Percentiles rank a stretch among this genome's conserved stretches.
These are phyloP conservation scores for Sandelia bainsii DNA, from an alignment of 2,797 vertebrate species.

Conservation along the genomic window DNA sequence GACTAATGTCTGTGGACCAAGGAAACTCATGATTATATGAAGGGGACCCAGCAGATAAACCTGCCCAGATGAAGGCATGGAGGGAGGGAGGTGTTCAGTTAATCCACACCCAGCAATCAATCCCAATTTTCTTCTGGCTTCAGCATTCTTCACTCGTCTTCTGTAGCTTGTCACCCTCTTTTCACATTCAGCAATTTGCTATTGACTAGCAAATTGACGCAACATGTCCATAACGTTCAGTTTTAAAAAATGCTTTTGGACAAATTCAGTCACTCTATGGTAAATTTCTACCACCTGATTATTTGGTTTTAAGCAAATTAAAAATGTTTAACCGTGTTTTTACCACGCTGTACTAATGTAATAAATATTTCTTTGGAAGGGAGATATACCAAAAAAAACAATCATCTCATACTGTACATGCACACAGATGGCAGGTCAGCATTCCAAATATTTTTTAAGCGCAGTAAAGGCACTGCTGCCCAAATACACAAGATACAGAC, in stretches of 20 bases:
- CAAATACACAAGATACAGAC: slow-evolving; percentile 68
- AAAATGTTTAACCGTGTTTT: slow-evolving; percentile 51
- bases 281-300: slow-evolving; percentile 61
- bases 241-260: slow-evolving; percentile 48
- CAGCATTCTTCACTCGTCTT: slow-evolving; percentile 57
- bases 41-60: slow-evolving; percentile 74
- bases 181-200: slow-evolving; percentile 56
- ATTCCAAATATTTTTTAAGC: slow-evolving; percentile 71
- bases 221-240: slow-evolving; percentile 39
- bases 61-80: slow-evolving; percentile 51
- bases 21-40: slow-evolving; percentile 80
- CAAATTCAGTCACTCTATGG: slow-evolving; percentile 55
- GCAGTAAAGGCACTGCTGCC: slow-evolving; percentile 60
- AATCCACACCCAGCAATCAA: slow-evolving; percentile 76
- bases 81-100: slow-evolving; percentile 54
- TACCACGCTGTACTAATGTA: slow-evolving; percentile 54
- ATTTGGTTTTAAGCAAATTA: slow-evolving; percentile 57
- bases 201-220: slow-evolving; percentile 60
- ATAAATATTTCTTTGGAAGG: slow-evolving; percentile 53
- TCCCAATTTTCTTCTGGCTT: slow-evolving; percentile 71
- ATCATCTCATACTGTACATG: slow-evolving; percentile 68
- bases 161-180: slow-evolving; percentile 48
- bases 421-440: slow-evolving; percentile 72
- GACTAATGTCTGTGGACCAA: slow-evolving; percentile 78
- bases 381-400: slow-evolving; percentile 43